phyloP scores from a whole-genome alignment of 1,140 invertebrate genomes.

The Bathynomus jamesi region DNA sequence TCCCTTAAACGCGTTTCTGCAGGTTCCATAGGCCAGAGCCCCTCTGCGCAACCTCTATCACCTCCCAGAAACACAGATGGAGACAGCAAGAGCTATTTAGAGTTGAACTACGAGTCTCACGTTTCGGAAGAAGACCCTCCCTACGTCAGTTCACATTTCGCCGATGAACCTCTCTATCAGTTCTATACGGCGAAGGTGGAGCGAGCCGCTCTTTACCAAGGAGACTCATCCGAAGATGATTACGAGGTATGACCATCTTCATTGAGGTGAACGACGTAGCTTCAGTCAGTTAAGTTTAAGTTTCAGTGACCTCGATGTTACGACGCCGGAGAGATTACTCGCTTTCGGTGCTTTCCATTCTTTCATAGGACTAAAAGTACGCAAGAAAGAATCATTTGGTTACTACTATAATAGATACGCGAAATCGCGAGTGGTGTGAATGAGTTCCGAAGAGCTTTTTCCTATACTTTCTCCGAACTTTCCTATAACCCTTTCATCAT shows the following conservation, averaged over 20 bases:
- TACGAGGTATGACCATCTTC: conserved; percentile 52
- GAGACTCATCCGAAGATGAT: conserved; percentile 58
- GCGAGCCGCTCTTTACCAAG: conserved; percentile 36
- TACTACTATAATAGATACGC: too few species aligned
- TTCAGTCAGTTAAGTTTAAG: neutral
- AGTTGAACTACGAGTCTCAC: conserved; percentile 14
- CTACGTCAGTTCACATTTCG: conserved; percentile 42
- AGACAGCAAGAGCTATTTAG: conserved; percentile 31
- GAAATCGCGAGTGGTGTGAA: too few species aligned
- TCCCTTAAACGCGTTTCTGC: neutral
- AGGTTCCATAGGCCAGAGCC: neutral
- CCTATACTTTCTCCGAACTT: too few species aligned
- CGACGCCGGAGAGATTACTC: too few species aligned
- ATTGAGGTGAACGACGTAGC: neutral
- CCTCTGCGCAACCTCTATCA: conserved; percentile 16
- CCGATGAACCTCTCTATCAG: conserved; percentile 79
- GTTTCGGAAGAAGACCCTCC: conserved; percentile 26
- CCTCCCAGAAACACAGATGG: conserved; percentile 8
- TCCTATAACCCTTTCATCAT: too few species aligned
- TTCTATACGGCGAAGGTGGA: conserved; percentile 76
- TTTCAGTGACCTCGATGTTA: too few species aligned
- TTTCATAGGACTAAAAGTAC: too few species aligned
- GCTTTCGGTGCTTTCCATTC: too few species aligned
- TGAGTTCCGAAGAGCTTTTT: too few species aligned
- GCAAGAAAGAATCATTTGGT: too few species aligned